phyloP scores from a whole-genome alignment of 2,797 vertebrate genomes.

The Ataeniobius toweri region DNA sequence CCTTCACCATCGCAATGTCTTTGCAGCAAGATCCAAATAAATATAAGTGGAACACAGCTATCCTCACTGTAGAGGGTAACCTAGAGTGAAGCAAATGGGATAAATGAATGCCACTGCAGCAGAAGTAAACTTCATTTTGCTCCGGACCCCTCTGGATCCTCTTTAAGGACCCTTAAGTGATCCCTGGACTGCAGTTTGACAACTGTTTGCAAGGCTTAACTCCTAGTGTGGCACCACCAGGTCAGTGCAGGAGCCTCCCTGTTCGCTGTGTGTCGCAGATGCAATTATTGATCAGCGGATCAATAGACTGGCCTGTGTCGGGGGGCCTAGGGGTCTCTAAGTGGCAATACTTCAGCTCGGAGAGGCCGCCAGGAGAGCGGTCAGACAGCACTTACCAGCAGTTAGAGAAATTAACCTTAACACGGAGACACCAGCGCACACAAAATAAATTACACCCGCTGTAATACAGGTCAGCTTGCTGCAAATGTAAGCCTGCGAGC shows the following conservation, averaged over 20 bases:
- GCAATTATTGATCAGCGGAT: conserved; percentile 81
- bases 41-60: background rate
- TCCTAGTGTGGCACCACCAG: conserved; percentile 39
- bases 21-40: conserved; percentile 10
- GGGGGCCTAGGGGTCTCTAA: conserved; percentile 72
- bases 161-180: conserved; percentile 42
- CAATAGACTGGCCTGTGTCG: conserved; percentile 68
- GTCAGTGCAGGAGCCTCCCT: conserved; percentile 42
- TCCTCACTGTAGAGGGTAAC: background rate
- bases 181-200: conserved; percentile 32
- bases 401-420: conserved; percentile 84
- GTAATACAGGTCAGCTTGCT: conserved; percentile 61
- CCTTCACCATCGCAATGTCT: background rate
- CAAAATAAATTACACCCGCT: conserved; percentile 73
- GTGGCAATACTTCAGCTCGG: conserved; percentile 77
- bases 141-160: conserved; percentile 33
- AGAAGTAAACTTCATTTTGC: conserved; percentile 36
- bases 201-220: conserved; percentile 21
- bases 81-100: conserved; percentile 5
- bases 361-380: conserved; percentile 79
- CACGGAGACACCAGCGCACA: conserved; percentile 68
- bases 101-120: conserved; percentile 35
- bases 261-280: conserved; percentile 63
- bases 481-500: conserved; percentile 49
- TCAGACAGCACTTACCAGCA: conserved; percentile 83